Percentiles rank a stretch among this genome's conserved stretches.
These are phyloP conservation scores for Caradrina clavipalpis DNA, from an alignment of 2,888 invertebrate genomes.

Conservation along the genomic window DNA sequence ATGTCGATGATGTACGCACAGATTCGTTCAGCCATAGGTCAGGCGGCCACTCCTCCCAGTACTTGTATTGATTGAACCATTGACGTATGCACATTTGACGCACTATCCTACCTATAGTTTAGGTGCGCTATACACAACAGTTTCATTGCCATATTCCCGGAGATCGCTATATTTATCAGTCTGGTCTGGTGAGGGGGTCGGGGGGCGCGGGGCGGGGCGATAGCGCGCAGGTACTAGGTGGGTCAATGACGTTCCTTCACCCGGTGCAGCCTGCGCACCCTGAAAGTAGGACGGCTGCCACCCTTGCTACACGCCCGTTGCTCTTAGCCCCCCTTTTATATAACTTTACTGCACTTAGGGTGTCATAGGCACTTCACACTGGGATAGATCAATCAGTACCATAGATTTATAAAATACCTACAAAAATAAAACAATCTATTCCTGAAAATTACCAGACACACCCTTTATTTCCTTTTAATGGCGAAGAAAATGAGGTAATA, in stretches of 20 bases:
- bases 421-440: slow-evolving; percentile 4
- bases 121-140: slow-evolving; percentile 58
- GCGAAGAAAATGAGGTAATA: slow-evolving; percentile 20
- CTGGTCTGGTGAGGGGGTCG: slow-evolving; percentile 48
- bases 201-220: slow-evolving; percentile 57
- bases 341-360: slow-evolving; percentile 53
- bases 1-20: slow-evolving; percentile 6
- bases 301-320: slow-evolving; percentile 61
- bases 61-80: slow-evolving; percentile 52
- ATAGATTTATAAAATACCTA: slow-evolving; percentile 7
- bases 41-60: slow-evolving; percentile 52
- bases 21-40: slow-evolving; percentile 48
- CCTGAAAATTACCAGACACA: neutral
- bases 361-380: slow-evolving; percentile 35
- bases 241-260: slow-evolving; percentile 88
- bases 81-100: slow-evolving; percentile 58
- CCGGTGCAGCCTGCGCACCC: slow-evolving; percentile 80
- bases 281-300: slow-evolving; percentile 83
- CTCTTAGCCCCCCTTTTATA: slow-evolving; percentile 64
- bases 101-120: slow-evolving; percentile 43
- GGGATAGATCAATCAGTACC: slow-evolving; percentile 42
- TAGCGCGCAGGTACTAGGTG: slow-evolving; percentile 81
- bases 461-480: slow-evolving; percentile 20
- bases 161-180: slow-evolving; percentile 82
- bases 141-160: slow-evolving; percentile 87